Conservation (phyloP, 2,888 invertebrate species). For the Andrena chrysosceles region DNA sequence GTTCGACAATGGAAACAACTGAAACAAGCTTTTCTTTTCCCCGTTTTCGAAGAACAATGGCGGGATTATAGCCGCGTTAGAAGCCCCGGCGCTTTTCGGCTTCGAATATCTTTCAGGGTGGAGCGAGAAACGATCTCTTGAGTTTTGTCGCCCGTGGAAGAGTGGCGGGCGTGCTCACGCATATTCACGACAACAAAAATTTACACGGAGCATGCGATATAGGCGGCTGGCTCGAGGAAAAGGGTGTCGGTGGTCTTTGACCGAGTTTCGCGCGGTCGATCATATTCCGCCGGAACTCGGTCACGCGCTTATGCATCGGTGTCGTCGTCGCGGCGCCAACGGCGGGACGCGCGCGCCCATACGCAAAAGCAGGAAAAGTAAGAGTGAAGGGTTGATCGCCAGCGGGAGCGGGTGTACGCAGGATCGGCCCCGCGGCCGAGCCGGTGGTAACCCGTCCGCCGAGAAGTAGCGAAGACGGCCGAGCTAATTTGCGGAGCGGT, state of each 20-base stretch:
- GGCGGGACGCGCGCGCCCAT: conserved; percentile 42
- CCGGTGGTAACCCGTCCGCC: neutral
- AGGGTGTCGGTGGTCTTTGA: conserved; percentile 76
- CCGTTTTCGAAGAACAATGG: too few species aligned
- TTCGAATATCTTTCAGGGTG: conserved; percentile 21
- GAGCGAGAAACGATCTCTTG: conserved; percentile 7
- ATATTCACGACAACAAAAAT: conserved; percentile 59
- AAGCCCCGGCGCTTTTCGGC: conserved; percentile 3
- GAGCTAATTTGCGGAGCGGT: conserved; percentile 39
- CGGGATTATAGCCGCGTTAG: neutral
- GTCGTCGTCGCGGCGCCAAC: conserved; percentile 70
- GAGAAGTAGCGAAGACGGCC: conserved; percentile 32
- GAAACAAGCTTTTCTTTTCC: too few species aligned
- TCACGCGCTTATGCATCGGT: conserved; percentile 74
- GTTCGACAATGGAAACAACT: too few species aligned
- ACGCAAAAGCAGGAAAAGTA: conserved; percentile 68
- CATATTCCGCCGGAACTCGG: conserved; percentile 76
- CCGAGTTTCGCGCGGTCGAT: conserved; percentile 76
- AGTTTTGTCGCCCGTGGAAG: conserved; percentile 28
- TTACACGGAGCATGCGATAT: conserved; percentile 56
- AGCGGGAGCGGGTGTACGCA: conserved; percentile 50
- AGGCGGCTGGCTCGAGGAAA: conserved; percentile 50
- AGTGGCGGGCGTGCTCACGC: conserved; percentile 58
- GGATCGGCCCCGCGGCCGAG: conserved; percentile 38
- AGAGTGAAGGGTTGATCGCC: conserved; percentile 66